A percentile compares a stretch with the other conserved stretches of the same genome.
Conservation (phyloP, 2,113 vertebrate genomes). For the Boulengeromyrus knoepffleri region DNA sequence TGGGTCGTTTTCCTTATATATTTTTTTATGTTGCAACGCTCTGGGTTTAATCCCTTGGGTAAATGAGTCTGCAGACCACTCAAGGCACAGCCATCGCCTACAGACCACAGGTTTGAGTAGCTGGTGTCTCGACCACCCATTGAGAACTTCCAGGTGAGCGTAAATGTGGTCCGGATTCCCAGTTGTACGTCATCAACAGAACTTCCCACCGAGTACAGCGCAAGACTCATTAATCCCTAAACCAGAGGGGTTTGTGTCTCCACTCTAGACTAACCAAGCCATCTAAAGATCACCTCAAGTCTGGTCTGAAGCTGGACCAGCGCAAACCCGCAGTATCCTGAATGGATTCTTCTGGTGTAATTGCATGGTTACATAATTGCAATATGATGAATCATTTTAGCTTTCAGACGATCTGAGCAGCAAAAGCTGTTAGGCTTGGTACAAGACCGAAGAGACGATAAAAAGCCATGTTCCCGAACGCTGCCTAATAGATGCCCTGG, state of each 20-base stretch:
- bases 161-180: not conserved
- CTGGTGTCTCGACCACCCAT: not conserved
- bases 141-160: not conserved
- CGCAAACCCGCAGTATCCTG: not conserved
- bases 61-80: not conserved
- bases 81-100: not conserved
- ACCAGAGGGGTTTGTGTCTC: not conserved
- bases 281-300: not conserved
- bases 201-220: not conserved
- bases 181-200: not conserved
- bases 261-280: not conserved
- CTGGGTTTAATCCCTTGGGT: not conserved
- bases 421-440: not conserved
- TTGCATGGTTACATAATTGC: not conserved
- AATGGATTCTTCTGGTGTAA: not conserved
- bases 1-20: not conserved
- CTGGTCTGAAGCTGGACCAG: not conserved
- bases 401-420: slow-evolving; percentile 5
- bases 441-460: not conserved
- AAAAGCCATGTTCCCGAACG: not conserved
- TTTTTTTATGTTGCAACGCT: not conserved
- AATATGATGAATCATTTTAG: slow-evolving; percentile 5
- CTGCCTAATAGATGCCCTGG: not conserved
- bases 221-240: not conserved
- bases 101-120: not conserved